Base-by-base conservation (phyloP, 2,797 vertebrate species). In the Petrocephalus sullivani region DNA sequence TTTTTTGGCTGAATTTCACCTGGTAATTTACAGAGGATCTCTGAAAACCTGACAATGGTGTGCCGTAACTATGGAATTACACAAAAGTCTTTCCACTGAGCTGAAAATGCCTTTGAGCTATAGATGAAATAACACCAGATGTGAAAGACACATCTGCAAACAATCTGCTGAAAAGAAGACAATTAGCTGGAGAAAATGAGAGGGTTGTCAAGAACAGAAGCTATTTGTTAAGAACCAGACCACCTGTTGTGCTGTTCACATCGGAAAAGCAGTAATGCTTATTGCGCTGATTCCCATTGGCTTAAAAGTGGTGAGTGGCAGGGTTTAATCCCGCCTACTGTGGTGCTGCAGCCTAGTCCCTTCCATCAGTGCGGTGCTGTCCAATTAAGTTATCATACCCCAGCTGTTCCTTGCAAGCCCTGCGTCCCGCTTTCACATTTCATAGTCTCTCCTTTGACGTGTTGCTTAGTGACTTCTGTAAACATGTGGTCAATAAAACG, bases 381-480 rank as follows among this genome's bases (percentile, higher is more conserved):
- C 37, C 71, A 78, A 78, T 41, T 19, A 78, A 41, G 71, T 46
- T 41, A 78, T 78, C 71, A 78, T 78, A 41, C 10, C 71, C 37
- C 71, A 46, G 71, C 37, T 78, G 71, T 46, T 78, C 71, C 71
- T 78, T 78, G 37, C 71, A 46, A 46, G 16, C 71, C 71, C 71
- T n/a, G 33, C 7, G 37, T 5, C 37, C 71, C 46, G 71, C 37
- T 78, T 46, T 78, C 37, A n/a, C 41, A 83, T 83, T 83, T 83
- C 81, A 83, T 46, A 83, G 41, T 21, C 49, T 23, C 81, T 83
- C 41, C 41, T 83, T 83, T 83, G 41, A 54, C 81, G 19, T 83
- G 81, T 83, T 83, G 81, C 46, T 54, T 83, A 83, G 81, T n/a
- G 19, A 83, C n/a, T 83, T 49, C 81, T 53, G 49, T 53, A 83